Evolutionary conservation across 2,113 vertebrate species (phyloP), one percentile per base, ranked within the genome.

Genomic region (Phoenicopterus ruber): DNA sequence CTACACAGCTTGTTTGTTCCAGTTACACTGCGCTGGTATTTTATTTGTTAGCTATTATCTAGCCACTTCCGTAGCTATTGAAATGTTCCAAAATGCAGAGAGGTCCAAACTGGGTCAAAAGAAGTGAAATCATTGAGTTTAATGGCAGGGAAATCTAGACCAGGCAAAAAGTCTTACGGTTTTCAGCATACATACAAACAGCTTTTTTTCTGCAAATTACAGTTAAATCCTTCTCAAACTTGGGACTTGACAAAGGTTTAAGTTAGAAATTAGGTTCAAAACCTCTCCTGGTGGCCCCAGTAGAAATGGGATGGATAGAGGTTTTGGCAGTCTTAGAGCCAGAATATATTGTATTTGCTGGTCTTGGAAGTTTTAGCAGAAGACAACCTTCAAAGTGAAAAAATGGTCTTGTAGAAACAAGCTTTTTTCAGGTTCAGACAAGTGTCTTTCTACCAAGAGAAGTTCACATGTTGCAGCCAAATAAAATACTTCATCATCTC

Each of bases 11-110:
- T 86, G 82, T 94, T 94, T 96, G 78, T 85, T 70, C 54, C 78
- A 63, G 88, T 96, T 96, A 91, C 38, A 47, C 73, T 88, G 79
- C 46, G 17, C 49, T 92, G 26, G 87, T 95, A 73, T 89, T 96
- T 98, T 96, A 89, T 88, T 96, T 89, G 24, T 52, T 88, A 92
- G 95, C 87, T 94, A 79, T 84, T 97, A 84, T 90, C 94, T 89
- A 96, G 91, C 49, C 65, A 63, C 66, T 97, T 92, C 82, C 91
- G 61, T 93, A 84, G 90, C 66, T 88, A 93, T 63, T 67, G 57
- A 73, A 95, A 70, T 82, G 50, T 94, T 95, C 84, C 95, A 90
- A 93, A 96, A 96, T 16, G 38, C 38, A 70, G 62, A 72, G n/a
- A 57, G 50, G 46, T 83, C 63, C 40, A 87, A 70, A 76, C 29